Base-by-base conservation (phyloP, 2,113 vertebrate genomes). In the Ctenomys sociabilis region DNA sequence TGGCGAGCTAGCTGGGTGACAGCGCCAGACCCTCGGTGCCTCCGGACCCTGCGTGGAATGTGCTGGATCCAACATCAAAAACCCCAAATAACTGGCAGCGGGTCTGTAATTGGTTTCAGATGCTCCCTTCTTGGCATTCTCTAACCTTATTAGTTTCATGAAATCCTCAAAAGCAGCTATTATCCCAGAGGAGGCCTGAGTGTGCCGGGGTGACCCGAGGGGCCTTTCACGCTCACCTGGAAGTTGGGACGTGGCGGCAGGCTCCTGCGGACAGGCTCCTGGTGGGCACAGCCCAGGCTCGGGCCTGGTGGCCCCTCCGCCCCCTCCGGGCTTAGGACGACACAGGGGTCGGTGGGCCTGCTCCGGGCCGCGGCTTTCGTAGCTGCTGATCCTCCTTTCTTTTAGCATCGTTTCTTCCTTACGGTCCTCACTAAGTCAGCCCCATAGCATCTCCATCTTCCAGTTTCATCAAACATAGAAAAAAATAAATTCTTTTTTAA, bases 271-370 rank as follows among this genome's bases (percentile, higher is more conserved):
- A 2, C 0, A 3, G 54, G 28, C 64, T n/a, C 13, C 13, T 0
- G 30, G 3, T 0, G 7, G 54, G 24, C 64, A 12, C 7, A 0
- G 3, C 0, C 22, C 12, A 16, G 37, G 1, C 12, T 32, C 12
- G 17, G n/a, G 52, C 32, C 0, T 19, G 1, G 30, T 0, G 49
- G 22, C 19, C 32, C 64, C 9, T 0, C 37, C 0, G 0, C 3
- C 14, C 0, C 16, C 68, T 17, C 77, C 1, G 11, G 10, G 21
- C 26, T 8, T 13, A 1, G 8, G 4, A 10, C 1, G 68, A 17
- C 24, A 4, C 45, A 12, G 66, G 2, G 22, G 12, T 30, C 54
- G 2, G 0, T 0, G 6, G 3, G 2, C 30, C 30, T n/a, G 1
- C 5, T 16, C 2, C 1, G 45, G 30, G 37, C 28, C 0, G 4